These are phyloP conservation scores for Homarus gammarus DNA, from an alignment of 2,888 invertebrate genomes.

Conservation along the genomic window DNA sequence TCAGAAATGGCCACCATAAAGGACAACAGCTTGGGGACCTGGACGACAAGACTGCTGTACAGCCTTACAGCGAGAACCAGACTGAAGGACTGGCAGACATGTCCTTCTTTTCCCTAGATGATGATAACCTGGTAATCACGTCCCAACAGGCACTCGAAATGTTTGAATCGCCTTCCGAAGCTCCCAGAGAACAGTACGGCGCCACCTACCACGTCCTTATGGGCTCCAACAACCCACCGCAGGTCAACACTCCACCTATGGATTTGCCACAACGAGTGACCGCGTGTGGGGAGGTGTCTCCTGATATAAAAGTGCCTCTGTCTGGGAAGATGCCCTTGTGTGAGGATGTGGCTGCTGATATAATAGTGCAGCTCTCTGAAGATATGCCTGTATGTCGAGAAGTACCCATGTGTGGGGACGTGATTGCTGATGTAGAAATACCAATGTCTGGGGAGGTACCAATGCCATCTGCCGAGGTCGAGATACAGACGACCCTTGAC, in stretches of 20 bases:
- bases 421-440: neutral
- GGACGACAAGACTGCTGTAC: neutral
- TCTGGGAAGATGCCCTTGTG: too few relatives aligned
- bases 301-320: neutral
- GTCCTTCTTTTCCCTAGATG: constrained; percentile 72
- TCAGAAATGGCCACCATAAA: neutral
- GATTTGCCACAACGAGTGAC: neutral
- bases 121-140: constrained; percentile 73
- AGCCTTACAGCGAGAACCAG: neutral
- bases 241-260: constrained; percentile 46
- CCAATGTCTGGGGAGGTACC: constrained; percentile 20
- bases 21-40: neutral
- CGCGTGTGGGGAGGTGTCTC: neutral
- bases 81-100: constrained; percentile 47
- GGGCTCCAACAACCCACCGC: neutral
- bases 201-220: constrained; percentile 10
- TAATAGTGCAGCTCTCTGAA: neutral
- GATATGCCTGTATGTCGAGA: neutral
- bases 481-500: constrained; percentile 10
- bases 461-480: constrained; percentile 17
- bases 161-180: constrained; percentile 59
- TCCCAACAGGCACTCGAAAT: constrained; percentile 74
- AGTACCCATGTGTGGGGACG: neutral
- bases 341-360: neutral
- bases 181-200: neutral